Conservation (phyloP, 2,113 vertebrate genomes). For the Pedionomus torquatus region DNA sequence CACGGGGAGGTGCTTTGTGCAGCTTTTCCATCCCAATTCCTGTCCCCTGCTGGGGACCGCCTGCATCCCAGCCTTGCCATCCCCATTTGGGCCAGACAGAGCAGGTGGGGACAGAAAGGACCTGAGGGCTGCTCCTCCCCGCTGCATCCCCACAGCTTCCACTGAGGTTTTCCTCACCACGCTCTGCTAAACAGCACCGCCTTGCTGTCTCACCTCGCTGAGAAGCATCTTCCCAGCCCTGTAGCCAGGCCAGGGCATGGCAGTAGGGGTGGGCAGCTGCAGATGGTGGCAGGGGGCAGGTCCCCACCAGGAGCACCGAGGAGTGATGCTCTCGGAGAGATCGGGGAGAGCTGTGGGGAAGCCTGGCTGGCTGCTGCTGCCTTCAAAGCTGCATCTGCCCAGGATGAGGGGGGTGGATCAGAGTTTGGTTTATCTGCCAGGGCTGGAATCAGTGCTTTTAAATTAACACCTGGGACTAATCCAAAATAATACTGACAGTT, state of each 20-base stretch:
- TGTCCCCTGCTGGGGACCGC: not conserved
- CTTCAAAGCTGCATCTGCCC: not conserved
- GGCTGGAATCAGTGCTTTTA: not conserved
- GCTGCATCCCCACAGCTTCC: fast-evolving
- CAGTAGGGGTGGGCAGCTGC: not conserved
- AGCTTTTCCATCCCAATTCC: not conserved
- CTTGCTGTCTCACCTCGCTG: not conserved
- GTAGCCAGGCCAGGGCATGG: fast-evolving
- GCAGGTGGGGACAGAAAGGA: not conserved
- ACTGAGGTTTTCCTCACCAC: fast-evolving
- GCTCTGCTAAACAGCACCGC: not conserved
- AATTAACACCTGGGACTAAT: not conserved
- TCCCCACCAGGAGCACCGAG: fast-evolving
- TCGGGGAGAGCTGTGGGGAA: not conserved
- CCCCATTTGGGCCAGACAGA: not conserved
- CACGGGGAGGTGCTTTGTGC: not conserved
- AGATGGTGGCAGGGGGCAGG: not conserved
- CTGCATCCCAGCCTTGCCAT: not conserved
- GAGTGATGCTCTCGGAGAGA: fast-evolving
- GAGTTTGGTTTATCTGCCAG: not conserved
- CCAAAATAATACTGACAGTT: not conserved
- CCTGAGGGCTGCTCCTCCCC: not conserved
- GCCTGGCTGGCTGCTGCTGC: not conserved
- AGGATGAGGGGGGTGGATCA: not conserved
- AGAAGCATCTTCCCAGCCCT: not conserved